Base-by-base conservation (phyloP, 2,797 vertebrate species). In the Novumbra hubbsi region DNA sequence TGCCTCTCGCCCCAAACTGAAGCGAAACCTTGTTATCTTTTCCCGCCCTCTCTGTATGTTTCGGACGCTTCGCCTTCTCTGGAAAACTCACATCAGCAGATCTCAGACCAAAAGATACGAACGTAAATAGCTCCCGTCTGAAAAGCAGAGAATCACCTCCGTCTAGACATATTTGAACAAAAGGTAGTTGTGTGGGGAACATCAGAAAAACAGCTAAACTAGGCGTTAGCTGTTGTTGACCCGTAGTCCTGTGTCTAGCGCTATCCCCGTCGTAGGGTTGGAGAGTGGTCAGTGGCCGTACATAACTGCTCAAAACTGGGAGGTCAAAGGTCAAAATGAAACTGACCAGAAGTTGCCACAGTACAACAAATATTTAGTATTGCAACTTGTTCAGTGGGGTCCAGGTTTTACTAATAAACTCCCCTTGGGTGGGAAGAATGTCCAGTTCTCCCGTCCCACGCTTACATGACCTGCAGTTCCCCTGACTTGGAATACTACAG, bases 291-390 rank as follows among this genome's bases (percentile, higher is more conserved):
- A 4, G 41, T 45, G 14, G n/a, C 8, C 17, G 41, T 41, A 41
- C 30, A 14, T 32, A 30, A 28, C 2, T 32, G 28, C 63, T 65
- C 16, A 12, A 65, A 16, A 4, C 27, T 63, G 27, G 60, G 28
- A 70, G 74, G 74, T 82, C 76, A 55, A 52, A 77, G 70, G 83
- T 89, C 81, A 82, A 88, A n/a, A 76, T 80, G 85, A 72, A 62
- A 64, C 38, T 16, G 30, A 9, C 72, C 66, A 73, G 27, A 68
- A 78, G 32, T 57, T 28, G 5, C 34, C 32, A 27, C 45, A 32
- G n/a, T 48, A 24, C 11, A 24, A 15, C 1, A 45, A 24, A 45
- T 45, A 45, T 1, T 45, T 11, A 12, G 9, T 45, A 45, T 45
- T 45, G 9, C 9, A 14, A 45, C 41, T 45, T 11, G 11, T 45